Evolutionary conservation across 2,797 vertebrate genomes (phyloP).

Genomic region (Cirrhinus molitorella): DNA sequence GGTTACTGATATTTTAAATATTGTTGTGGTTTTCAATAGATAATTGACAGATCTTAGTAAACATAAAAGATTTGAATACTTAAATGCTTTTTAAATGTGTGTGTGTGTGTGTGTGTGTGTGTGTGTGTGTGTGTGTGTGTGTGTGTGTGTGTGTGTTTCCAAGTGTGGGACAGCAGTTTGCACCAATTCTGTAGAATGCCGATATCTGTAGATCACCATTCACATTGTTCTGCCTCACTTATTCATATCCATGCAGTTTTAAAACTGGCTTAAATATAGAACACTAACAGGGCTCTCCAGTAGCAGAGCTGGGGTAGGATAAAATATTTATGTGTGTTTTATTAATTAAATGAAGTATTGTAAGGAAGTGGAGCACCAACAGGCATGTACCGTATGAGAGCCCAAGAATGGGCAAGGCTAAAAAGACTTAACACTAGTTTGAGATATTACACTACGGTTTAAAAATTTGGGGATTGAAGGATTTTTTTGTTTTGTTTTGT

Average conservation of each 20-base stretch:
- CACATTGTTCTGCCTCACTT: not conserved
- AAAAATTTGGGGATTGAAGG: not conserved
- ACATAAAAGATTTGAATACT: too few species aligned
- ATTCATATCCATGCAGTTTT: not conserved
- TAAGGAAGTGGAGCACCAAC: not conserved
- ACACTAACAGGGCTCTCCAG: too few species aligned
- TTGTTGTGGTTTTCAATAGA: too few species aligned
- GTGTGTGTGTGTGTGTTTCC: too few species aligned
- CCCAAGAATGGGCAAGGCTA: not conserved
- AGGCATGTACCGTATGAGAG: not conserved
- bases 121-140: too few species aligned
- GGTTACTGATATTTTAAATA: too few species aligned
- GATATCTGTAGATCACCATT: not conserved
- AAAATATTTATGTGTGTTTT: not conserved
- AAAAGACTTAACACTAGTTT: not conserved
- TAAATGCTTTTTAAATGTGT: too few species aligned
- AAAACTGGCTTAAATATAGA: not conserved
- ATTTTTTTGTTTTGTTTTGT: not conserved
- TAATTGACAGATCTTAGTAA: too few species aligned
- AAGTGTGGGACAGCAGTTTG: too few species aligned
- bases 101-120: too few species aligned
- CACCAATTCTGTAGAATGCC: too few species aligned
- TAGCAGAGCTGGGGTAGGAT: not conserved
- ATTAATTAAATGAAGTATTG: not conserved
- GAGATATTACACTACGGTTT: not conserved